Conservation (phyloP, 2,797 vertebrate species). For the Rhabdomys pumilio region DNA sequence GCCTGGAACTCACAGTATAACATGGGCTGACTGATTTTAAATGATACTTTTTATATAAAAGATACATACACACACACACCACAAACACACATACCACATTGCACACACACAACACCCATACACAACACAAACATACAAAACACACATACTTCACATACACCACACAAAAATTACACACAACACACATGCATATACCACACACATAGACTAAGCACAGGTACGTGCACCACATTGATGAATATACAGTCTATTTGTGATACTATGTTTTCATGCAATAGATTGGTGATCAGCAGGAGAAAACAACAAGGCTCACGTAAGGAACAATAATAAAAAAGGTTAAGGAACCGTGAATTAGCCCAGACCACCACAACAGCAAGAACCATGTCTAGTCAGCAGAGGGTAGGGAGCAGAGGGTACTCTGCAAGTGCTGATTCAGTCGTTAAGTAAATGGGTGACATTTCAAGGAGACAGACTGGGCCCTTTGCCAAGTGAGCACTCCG, state of each 20-base stretch:
- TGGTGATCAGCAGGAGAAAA: neutral
- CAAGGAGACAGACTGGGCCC: neutral
- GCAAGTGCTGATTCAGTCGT: neutral
- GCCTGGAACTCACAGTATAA: neutral
- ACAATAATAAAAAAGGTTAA: neutral
- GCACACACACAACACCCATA: neutral
- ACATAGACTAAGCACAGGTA: neutral
- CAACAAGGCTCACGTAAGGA: neutral
- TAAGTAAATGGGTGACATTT: neutral
- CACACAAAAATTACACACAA: neutral
- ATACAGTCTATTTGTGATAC: neutral
- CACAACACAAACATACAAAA: neutral
- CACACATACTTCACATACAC: neutral
- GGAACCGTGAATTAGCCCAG: neutral
- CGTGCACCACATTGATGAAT: neutral
- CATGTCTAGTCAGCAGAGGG: neutral
- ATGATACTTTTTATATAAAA: neutral
- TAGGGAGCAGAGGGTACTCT: neutral
- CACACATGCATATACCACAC: neutral
- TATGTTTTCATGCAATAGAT: neutral
- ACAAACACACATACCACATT: neutral
- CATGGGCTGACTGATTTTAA: no score
- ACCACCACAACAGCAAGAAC: neutral
- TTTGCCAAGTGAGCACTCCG: neutral
- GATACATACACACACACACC: neutral